These are phyloP conservation scores for Enteromius unitaeniatus DNA, from an alignment of 2,797 vertebrate species.

Conservation along the genomic window DNA sequence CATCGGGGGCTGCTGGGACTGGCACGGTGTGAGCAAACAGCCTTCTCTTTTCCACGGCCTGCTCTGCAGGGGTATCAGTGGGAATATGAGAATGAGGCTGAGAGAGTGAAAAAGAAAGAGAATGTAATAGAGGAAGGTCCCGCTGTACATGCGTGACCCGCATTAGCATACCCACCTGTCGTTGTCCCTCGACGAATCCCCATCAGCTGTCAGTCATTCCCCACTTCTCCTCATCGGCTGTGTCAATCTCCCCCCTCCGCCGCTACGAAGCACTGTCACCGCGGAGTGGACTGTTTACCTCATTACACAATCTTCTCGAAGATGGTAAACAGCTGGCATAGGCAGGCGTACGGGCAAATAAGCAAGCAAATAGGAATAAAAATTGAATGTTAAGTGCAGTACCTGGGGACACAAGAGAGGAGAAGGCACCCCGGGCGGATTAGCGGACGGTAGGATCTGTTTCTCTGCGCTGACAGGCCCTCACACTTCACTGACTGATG, in stretches of 20 bases:
- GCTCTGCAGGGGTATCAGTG: slow-evolving; percentile 40
- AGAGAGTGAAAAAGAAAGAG: slow-evolving; percentile 38
- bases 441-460: slow-evolving; percentile 39
- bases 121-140: slow-evolving; percentile 38
- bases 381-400: slow-evolving; percentile 60
- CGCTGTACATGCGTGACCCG: slow-evolving; percentile 23
- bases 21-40: slow-evolving; percentile 48
- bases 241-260: slow-evolving; percentile 42
- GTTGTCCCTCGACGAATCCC: slow-evolving; percentile 36
- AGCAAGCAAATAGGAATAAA: slow-evolving; percentile 55
- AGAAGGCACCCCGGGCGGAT: slow-evolving; percentile 32
- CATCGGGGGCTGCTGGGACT: slow-evolving; percentile 38
- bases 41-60: slow-evolving; percentile 29
- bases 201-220: slow-evolving; percentile 48
- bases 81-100: slow-evolving; percentile 33
- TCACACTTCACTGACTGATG: slow-evolving; percentile 61
- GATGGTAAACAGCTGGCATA: slow-evolving; percentile 46
- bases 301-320: slow-evolving; percentile 47
- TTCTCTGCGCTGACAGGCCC: slow-evolving; percentile 39
- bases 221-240: slow-evolving; percentile 29
- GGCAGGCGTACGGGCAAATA: slow-evolving; percentile 49
- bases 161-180: slow-evolving; percentile 55
- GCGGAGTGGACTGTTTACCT: slow-evolving; percentile 42
- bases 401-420: slow-evolving; percentile 48
- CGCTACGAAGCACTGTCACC: slow-evolving; percentile 32